Conservation (phyloP, 2,888 invertebrate genomes). For the Agrochola macilenta region DNA sequence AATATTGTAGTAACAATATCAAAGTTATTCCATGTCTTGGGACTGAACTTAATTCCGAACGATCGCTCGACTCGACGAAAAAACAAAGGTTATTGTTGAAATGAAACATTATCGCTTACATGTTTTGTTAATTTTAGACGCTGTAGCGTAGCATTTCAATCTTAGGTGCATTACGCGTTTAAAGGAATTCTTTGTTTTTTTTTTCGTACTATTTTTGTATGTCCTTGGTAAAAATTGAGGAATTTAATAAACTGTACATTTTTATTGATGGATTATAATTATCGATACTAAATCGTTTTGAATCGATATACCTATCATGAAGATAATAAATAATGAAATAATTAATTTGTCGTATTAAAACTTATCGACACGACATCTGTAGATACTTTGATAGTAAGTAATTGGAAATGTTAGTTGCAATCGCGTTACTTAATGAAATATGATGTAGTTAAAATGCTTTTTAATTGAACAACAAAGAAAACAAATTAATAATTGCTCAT, state of each 20-base stretch:
- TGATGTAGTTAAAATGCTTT: constrained; percentile 1
- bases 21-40: constrained; percentile 35
- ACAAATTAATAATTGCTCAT: background rate
- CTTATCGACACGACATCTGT: constrained; percentile 39
- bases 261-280: constrained; percentile 1
- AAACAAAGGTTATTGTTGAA: constrained; percentile 56
- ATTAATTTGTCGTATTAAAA: constrained; percentile 42
- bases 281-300: background rate
- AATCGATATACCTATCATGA: constrained; percentile 1
- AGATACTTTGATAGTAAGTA: constrained; percentile 27
- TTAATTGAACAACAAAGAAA: background rate
- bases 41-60: constrained; percentile 35
- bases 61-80: constrained; percentile 20
- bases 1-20: constrained; percentile 27
- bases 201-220: constrained; percentile 15
- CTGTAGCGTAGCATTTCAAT: constrained; percentile 27
- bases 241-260: background rate
- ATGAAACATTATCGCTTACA: constrained; percentile 54
- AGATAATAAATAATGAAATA: constrained; percentile 28
- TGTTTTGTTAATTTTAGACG: constrained; percentile 58
- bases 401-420: constrained; percentile 25
- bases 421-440: constrained; percentile 6
- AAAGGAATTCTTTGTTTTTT: constrained; percentile 12
- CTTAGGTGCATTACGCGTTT: constrained; percentile 19
- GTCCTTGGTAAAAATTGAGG: background rate